Percentiles rank a stretch among this genome's conserved stretches.
Evolutionary conservation across 2,888 invertebrate species (phyloP).

Genomic region (Parthenolecanium corni): DNA sequence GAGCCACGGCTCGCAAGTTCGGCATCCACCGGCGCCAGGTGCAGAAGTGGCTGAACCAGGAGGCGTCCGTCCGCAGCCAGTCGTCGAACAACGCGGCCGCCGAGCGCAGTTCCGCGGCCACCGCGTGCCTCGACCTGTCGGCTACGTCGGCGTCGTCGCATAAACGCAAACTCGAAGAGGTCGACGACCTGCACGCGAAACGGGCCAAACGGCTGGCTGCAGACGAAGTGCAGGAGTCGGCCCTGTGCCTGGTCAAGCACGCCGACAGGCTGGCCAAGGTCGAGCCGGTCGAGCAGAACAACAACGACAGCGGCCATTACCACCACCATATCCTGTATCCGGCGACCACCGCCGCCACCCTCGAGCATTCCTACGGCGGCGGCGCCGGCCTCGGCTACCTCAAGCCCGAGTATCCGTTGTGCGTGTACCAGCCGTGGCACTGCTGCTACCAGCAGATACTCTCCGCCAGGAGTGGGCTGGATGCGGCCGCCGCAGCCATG

Average conservation of each 20-base stretch:
- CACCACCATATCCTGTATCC: conserved; percentile 8
- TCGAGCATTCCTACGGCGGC: conserved; percentile 22
- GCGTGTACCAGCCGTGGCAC: conserved; percentile 22
- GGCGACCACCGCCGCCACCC: background rate
- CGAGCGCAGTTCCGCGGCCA: background rate
- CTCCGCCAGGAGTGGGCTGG: background rate
- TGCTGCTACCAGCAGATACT: conserved; percentile 24
- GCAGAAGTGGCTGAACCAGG: conserved; percentile 44
- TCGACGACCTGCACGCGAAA: conserved; percentile 30
- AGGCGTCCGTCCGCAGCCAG: conserved; percentile 39
- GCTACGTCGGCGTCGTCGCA: too few species aligned
- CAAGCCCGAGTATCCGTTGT: conserved; percentile 15
- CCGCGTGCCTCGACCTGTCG: conserved; percentile 34
- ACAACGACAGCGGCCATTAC: background rate
- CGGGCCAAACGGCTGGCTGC: background rate
- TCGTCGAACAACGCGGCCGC: conserved; percentile 23
- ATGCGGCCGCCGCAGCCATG: background rate
- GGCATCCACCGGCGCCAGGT: conserved; percentile 44
- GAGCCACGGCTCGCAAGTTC: conserved; percentile 44
- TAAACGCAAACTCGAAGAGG: conserved; percentile 35
- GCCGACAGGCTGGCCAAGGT: conserved; percentile 37
- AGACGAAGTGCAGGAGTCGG: conserved; percentile 38
- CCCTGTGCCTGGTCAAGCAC: conserved; percentile 41
- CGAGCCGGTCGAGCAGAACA: background rate
- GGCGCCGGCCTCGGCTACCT: conserved; percentile 1